phyloP scores from a whole-genome alignment of 2,113 vertebrate species.

The Mungos mungo region DNA sequence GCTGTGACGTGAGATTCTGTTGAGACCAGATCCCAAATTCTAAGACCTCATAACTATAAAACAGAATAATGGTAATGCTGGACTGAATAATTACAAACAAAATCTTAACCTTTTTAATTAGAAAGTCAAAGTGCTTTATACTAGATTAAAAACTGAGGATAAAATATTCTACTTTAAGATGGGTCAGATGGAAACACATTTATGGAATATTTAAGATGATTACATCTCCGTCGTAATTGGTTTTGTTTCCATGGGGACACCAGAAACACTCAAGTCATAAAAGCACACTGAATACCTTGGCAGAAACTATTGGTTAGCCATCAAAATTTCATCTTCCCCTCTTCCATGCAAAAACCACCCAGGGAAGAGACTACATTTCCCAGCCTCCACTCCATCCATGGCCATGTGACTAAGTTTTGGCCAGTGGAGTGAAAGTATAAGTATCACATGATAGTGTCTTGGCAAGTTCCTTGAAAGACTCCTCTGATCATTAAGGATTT shows the following conservation, averaged over 20 bases:
- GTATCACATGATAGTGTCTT: not conserved
- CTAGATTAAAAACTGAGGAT: not conserved
- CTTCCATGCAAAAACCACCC: not conserved
- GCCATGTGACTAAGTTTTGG: not conserved
- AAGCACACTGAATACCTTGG: not conserved
- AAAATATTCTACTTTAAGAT: conserved; percentile 15
- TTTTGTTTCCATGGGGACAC: conserved; percentile 17
- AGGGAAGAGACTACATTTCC: not conserved
- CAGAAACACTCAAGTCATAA: not conserved
- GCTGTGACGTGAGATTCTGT: not conserved
- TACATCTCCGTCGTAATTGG: not conserved
- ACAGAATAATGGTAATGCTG: not conserved
- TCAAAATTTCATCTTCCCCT: conserved; percentile 5
- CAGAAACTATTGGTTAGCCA: not conserved
- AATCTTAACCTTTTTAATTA: conserved; percentile 15
- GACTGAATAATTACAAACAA: not conserved
- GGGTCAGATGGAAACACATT: not conserved
- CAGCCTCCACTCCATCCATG: not conserved
- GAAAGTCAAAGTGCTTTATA: conserved; percentile 4
- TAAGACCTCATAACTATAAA: conserved; percentile 21
- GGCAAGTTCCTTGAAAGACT: not conserved
- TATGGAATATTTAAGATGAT: conserved; percentile 31
- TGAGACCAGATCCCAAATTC: not conserved
- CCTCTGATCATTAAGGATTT: not conserved
- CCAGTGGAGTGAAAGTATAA: not conserved